Evolutionary conservation across 2,113 vertebrate species (phyloP), one percentile per base, ranked within the genome.

Genomic region (Mungos mungo): DNA sequence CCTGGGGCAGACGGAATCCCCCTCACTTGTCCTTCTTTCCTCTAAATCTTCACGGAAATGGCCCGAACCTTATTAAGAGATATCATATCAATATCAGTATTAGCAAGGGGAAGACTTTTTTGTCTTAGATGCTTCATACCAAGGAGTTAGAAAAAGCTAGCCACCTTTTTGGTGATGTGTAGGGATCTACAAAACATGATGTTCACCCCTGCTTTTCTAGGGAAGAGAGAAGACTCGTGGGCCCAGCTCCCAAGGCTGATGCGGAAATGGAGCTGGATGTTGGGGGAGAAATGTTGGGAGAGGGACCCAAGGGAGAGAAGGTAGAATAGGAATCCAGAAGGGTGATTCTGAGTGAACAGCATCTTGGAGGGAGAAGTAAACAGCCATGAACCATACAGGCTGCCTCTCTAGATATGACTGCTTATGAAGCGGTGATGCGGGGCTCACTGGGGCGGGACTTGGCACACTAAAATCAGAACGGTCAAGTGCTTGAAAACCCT

Each of bases 101-200:
- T 88, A 88, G 12, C 47, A 76, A 88, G 77, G 68, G 82, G 71
- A 79, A 60, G 23, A 19, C 21, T 18, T 69, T 90, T 65, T 60
- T 69, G 79, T 63, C 68, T 96, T 89, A 69, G 60, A n/a, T 69
- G 45, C 21, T 74, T 29, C 79, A 66, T 68, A 33, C 9, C 8
- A 50, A 96, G 83, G 69, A 93, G 47, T 71, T 45, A 50, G 99
- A 99, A 98, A 98, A 99, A 98, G 4, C 1, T 90, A 88, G 76
- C 4, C 33, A 25, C 0, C 0, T 72, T 0, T 0, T 66, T 19
- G 29, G 31, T 86, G 41, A 52, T 10, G 3, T 54, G 33, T 38
- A 60, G 82, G 74, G 81, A 35, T 72, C 57, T 81, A 66, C 54
- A 35, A 65, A 33, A 13, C 11, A 13, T 57, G 82, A 33, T 88